Base-by-base conservation (phyloP, 37 sponge, comb jelly and placozoan genomes). In the Hexactinellida sp. region DNA sequence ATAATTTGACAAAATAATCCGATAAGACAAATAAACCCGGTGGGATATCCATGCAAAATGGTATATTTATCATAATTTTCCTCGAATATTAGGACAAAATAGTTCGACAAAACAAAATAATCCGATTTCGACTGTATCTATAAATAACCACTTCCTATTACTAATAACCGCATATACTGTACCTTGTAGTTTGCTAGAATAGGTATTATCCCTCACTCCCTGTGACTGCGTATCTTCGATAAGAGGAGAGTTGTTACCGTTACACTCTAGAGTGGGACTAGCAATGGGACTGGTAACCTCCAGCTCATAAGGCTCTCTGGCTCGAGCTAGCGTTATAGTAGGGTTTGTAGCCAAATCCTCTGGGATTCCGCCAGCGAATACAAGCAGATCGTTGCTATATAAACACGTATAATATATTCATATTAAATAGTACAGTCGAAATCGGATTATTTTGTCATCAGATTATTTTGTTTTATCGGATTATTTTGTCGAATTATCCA, bases 361-460 rank as follows among this genome's bases (percentile, higher is more conserved):
- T 63, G 76, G 76, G 30, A 63, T n/a, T n/a, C 76, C 76, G 5
- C 76, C 76, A 32, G 32, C 76, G 76, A 63, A 63, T 63, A 63
- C 76, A 10, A 63, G 30, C 34, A 63, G 25, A 23, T 63, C 76
- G 13, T 28, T 63, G 34, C 76, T 63, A 63, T 7, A 63, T 9
- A 47, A 16, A 63, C 32, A 63, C 47, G 47, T 16, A 41, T 41
- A 41, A 41, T 13, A 13, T 5, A 41, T 41, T 16, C n/a, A n/a
- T n/a, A n/a, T n/a, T n/a, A n/a, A n/a, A n/a, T n/a, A n/a, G n/a
- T n/a, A n/a, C n/a, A n/a, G n/a, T n/a, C n/a, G n/a, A n/a, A n/a
- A n/a, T n/a, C n/a, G n/a, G n/a, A n/a, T n/a, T n/a, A n/a, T n/a
- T n/a, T n/a, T n/a, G n/a, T n/a, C n/a, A n/a, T n/a, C n/a, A n/a